Base-by-base conservation (phyloP, 2,113 vertebrate species). In the Mormoops blainvillei region DNA sequence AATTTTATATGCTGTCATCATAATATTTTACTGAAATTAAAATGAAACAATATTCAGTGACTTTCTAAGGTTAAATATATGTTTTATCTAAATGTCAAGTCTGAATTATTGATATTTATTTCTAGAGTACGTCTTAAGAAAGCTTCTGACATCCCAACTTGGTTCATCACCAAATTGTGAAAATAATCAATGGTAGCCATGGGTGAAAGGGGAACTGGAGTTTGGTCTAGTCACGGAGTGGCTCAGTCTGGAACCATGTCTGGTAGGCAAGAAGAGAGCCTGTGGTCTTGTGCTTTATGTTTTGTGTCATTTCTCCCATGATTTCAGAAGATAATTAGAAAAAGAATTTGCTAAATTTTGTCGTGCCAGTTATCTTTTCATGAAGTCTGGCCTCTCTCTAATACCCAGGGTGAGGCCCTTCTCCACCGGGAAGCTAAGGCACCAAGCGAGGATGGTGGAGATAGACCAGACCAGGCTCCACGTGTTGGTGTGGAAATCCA, bases 381-480 rank as follows among this genome's bases (percentile, higher is more conserved):
- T 99, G 97, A 99, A 99, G 97, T 99, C 99, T 0, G 99, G 99
- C 0, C 99, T 99, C 98, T 99, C 99, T 67, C 99, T 99, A 97
- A 99, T 99, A 96, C 99, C 99, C 77, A 99, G 98, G 36, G 99
- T 99, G 87, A 99, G 99, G 4, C 99, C 99, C 84, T 99, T 99
- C 94, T 99, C 99, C 95, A 99, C 99, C 99, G 99, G 99, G 96
- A 99, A 99, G 97, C 99, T 99, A 81, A 99, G 99, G 24, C 99
- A 98, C 73, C 99, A 99, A 0, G 99, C 99, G 87, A 99, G 98
- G 98, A 99, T 99, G 22, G 99, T 99, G 8, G 99, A 99, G 73
- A 99, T 99, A 0, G 99, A 99, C 99, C 99, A 99, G 0, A 99
- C 99, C 0, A 99, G 99, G 95, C 99, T 99, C 99, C 99, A 99